Base-by-base conservation (phyloP, 2,797 vertebrate species). In the Octomys mimax region DNA sequence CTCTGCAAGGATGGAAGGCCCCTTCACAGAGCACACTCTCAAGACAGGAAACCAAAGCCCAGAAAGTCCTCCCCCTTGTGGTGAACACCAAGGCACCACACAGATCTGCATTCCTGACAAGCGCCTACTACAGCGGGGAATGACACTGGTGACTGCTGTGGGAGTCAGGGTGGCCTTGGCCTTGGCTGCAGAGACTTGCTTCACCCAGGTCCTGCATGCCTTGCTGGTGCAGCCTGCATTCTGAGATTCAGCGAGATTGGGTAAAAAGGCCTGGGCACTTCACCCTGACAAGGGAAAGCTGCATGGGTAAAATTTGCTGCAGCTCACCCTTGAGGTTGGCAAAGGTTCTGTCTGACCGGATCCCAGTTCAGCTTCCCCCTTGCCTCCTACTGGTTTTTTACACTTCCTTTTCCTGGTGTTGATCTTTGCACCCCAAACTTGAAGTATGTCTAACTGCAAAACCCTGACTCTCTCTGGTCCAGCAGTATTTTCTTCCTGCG, bases 61-160 rank as follows among this genome's bases (percentile, higher is more conserved):
- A 18, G 14, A 54, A 91, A 85, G 91, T 71, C 42, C 42, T 82
- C 96, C 84, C 85, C 71, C 87, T 95, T 87, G 92, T 96, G 87
- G 91, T 77, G 54, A 64, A 88, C 21, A 62, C 16, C 81, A 36
- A 83, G 68, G 24, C 6, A 85, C 22, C 61, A 46, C 26, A 22
- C 24, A 54, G 61, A 81, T 71, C 4, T 7, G 46, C 1, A 24
- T 77, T 64, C 21, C 2, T 8, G n/a, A 16, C 84, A 94, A 77
- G 33, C 31, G 18, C 87, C 6, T 0, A 26, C 31, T 18, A 26
- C 33, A 49, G 75, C 89, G 6, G 31, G 5, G 10, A 64, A 18
- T 70, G 9, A 18, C 18, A 26, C 5, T 21, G 70, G 59, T 12
- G 70, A 54, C 59, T 39, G 52, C 62, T 24, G 64, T 7, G 21